These are phyloP conservation scores for Sarcophaga variegata DNA, from an alignment of 2,888 invertebrate species.

Conservation along the genomic window DNA sequence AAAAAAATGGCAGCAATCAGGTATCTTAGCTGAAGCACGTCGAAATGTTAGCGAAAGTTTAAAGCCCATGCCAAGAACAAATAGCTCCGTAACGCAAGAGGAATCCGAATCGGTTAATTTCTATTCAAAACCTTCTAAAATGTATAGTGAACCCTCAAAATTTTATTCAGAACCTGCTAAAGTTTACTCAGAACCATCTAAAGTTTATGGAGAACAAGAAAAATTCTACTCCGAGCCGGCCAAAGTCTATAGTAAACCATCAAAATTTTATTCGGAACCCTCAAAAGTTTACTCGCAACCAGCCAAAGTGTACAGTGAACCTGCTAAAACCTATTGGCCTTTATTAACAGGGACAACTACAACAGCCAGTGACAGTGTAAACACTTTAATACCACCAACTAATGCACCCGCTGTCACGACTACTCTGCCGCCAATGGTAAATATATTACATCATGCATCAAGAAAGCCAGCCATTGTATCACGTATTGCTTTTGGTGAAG, in stretches of 20 bases:
- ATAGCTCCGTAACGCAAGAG: constrained; percentile 63
- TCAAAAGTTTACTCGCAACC: constrained; percentile 84
- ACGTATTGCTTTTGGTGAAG: constrained; percentile 79
- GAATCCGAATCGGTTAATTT: constrained; percentile 84
- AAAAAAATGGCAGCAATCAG: constrained; percentile 76
- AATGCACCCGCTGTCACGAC: constrained; percentile 21
- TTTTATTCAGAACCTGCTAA: constrained; percentile 85
- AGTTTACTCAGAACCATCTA: constrained; percentile 84
- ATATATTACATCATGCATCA: constrained; percentile 73
- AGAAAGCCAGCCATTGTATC: constrained; percentile 79
- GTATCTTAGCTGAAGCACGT: constrained; percentile 78
- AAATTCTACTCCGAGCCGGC: constrained; percentile 83
- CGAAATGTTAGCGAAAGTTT: constrained; percentile 79
- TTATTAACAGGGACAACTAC: constrained; percentile 69
- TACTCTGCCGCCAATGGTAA: constrained; percentile 56
- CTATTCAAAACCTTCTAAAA: constrained; percentile 83
- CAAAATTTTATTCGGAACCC: constrained; percentile 85
- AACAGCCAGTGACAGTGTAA: constrained; percentile 67
- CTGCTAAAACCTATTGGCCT: constrained; percentile 83
- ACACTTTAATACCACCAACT: constrained; percentile 64
- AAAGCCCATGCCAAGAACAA: constrained; percentile 71
- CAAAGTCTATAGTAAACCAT: constrained; percentile 84
- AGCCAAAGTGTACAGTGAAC: constrained; percentile 83
- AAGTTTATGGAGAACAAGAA: constrained; percentile 83
- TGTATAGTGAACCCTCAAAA: constrained; percentile 83